Percentiles rank a stretch among this genome's conserved stretches.
These are phyloP conservation scores for Phrynocephalus versicolor DNA, from an alignment of 2,113 vertebrate species.

Conservation along the genomic window DNA sequence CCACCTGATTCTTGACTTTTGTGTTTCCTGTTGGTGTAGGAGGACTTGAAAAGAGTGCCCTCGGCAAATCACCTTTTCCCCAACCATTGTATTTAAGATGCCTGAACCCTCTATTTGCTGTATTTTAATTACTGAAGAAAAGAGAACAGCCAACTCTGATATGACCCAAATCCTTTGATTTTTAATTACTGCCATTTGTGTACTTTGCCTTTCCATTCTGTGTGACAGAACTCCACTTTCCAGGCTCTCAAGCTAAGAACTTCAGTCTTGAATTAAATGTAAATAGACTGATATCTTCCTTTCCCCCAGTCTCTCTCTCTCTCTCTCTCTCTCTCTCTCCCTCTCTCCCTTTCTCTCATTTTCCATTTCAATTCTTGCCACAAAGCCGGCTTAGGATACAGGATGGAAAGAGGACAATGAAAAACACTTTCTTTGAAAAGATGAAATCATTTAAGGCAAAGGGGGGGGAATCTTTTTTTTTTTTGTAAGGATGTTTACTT, in stretches of 20 bases:
- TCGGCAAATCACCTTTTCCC: conserved; percentile 35
- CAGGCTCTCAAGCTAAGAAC: conserved; percentile 25
- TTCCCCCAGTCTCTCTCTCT: neutral
- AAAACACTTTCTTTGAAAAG: conserved; percentile 20
- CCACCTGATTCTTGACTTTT: neutral
- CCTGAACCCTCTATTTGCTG: conserved; percentile 46
- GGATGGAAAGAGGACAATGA: conserved; percentile 13
- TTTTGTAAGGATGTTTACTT: conserved; percentile 1
- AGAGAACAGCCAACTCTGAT: conserved; percentile 47
- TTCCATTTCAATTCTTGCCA: conserved; percentile 22
- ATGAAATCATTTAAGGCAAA: conserved; percentile 34
- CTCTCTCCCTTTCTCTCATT: conserved; percentile 14
- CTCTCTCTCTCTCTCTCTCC: neutral
- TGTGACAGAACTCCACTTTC: conserved; percentile 26
- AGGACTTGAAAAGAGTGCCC: conserved; percentile 34
- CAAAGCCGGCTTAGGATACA: conserved; percentile 36
- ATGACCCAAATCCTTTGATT: conserved; percentile 54
- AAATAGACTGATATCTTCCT: conserved; percentile 53
- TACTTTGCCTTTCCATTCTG: conserved; percentile 25
- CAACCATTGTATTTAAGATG: conserved; percentile 50
- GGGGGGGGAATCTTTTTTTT: neutral
- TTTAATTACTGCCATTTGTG: conserved; percentile 41
- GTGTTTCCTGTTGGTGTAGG: conserved; percentile 13
- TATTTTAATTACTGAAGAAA: conserved; percentile 62
- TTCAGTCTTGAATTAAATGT: conserved; percentile 63